Percentiles rank a stretch among this genome's conserved stretches.
These are phyloP conservation scores for Etheostoma cragini DNA, from an alignment of 2,113 vertebrate species.

Conservation along the genomic window DNA sequence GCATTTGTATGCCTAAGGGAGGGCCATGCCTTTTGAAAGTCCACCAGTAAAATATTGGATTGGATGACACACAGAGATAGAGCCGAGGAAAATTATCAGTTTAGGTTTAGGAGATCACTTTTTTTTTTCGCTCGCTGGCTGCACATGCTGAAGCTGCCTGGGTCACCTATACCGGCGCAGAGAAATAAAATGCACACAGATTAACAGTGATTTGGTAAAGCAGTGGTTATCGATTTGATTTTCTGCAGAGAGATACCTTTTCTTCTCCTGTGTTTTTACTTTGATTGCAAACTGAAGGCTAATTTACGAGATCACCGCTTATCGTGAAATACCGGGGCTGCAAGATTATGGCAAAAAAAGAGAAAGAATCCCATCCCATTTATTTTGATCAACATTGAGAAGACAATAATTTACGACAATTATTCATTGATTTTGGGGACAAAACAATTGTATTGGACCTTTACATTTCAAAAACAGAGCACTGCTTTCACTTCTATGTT, in stretches of 20 bases:
- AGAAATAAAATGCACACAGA: conserved; percentile 19
- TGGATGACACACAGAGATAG: conserved; percentile 59
- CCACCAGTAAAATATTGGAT: conserved; percentile 67
- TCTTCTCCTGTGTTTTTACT: not conserved
- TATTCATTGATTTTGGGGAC: too few relatives aligned
- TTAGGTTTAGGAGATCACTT: conserved; percentile 61
- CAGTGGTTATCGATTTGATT: conserved; percentile 5
- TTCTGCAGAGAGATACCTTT: not conserved
- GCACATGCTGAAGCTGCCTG: conserved; percentile 27
- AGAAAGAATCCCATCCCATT: too few relatives aligned
- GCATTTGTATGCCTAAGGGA: conserved; percentile 66
- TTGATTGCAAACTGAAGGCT: conserved; percentile 5
- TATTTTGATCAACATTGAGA: too few relatives aligned
- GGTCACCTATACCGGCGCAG: not conserved
- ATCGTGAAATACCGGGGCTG: not conserved
- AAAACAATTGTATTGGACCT: too few relatives aligned
- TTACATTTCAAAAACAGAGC: too few relatives aligned
- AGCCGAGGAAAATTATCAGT: conserved; percentile 64
- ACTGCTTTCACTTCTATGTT: too few relatives aligned
- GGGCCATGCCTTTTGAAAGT: conserved; percentile 63
- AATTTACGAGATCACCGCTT: not conserved
- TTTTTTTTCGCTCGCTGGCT: conserved; percentile 22
- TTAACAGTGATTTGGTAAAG: conserved; percentile 8
- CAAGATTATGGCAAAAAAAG: too few relatives aligned
- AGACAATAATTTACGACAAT: too few relatives aligned